Percentiles rank a stretch among this genome's conserved stretches.
Evolutionary conservation across 64 coral and sea anemone species (phyloP).

Genomic region (Anthopleura sola): DNA sequence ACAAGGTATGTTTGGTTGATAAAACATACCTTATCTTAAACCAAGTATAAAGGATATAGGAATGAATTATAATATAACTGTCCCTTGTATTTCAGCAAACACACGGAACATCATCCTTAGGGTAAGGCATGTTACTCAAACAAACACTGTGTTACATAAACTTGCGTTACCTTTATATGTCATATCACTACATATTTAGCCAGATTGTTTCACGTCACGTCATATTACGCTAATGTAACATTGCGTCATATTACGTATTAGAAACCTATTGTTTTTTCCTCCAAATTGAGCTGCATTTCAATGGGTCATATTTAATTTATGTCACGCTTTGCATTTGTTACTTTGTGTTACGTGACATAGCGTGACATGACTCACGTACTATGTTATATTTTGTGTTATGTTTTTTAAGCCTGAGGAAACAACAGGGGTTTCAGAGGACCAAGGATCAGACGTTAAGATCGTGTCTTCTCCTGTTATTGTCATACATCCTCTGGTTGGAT

Average conservation of each 20-base stretch:
- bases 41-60: neutral
- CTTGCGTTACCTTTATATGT: neutral
- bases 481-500: constrained; percentile 71
- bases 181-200: neutral
- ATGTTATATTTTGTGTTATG: neutral
- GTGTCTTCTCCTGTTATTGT: constrained; percentile 59
- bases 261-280: too few species aligned
- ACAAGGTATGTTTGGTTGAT: neutral
- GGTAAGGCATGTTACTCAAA: neutral
- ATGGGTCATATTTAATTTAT: too few species aligned
- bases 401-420: neutral
- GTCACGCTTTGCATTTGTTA: too few species aligned
- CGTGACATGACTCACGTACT: too few species aligned
- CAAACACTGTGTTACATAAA: neutral
- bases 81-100: neutral
- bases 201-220: too few species aligned
- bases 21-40: neutral
- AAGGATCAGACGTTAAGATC: constrained; percentile 27
- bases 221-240: too few species aligned
- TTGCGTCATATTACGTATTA: too few species aligned
- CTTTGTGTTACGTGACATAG: too few species aligned
- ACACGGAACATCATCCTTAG: neutral
- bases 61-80: neutral
- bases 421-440: neutral
- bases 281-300: too few species aligned